These are phyloP conservation scores for Sinhomidia bicolor DNA, from an alignment of 2,888 invertebrate genomes.

Conservation along the genomic window DNA sequence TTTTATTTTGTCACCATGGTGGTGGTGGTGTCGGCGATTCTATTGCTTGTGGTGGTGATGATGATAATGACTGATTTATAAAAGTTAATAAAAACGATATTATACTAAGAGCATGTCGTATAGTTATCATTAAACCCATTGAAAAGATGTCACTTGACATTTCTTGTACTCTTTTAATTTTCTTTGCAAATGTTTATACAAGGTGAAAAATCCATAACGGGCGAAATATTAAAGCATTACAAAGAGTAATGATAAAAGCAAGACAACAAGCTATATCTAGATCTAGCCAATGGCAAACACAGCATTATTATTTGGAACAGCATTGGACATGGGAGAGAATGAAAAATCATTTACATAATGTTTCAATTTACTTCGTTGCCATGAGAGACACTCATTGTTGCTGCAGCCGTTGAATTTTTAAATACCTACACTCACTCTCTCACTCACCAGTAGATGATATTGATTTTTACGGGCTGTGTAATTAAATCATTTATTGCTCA, in stretches of 20 bases:
- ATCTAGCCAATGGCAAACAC: slow-evolving; percentile 22
- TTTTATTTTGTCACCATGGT: not conserved
- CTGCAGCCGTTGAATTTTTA: not conserved
- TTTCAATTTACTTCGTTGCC: slow-evolving; percentile 50
- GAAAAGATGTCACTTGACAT: slow-evolving; percentile 50
- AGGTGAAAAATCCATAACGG: slow-evolving; percentile 52
- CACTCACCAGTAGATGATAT: no score
- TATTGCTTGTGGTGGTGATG: not conserved
- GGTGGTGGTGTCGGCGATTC: not conserved
- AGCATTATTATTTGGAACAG: slow-evolving; percentile 37
- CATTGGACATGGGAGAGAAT: slow-evolving; percentile 15
- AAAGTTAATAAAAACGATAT: slow-evolving; percentile 40
- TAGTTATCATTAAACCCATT: slow-evolving; percentile 14
- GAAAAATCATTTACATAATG: slow-evolving; percentile 56
- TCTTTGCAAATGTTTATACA: slow-evolving; percentile 35
- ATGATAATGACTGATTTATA: slow-evolving; percentile 20
- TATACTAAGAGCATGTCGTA: slow-evolving; percentile 22
- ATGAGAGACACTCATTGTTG: slow-evolving; percentile 17
- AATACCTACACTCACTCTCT: no score
- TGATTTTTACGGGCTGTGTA: slow-evolving; percentile 51
- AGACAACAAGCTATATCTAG: slow-evolving; percentile 35
- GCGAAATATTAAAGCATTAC: slow-evolving; percentile 36
- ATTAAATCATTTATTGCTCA: slow-evolving; percentile 68
- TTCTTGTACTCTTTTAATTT: slow-evolving; percentile 44
- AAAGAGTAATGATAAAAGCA: slow-evolving; percentile 15